These are phyloP conservation scores for Chrysolina oricalcia DNA, from an alignment of 2,888 invertebrate species.

Conservation along the genomic window DNA sequence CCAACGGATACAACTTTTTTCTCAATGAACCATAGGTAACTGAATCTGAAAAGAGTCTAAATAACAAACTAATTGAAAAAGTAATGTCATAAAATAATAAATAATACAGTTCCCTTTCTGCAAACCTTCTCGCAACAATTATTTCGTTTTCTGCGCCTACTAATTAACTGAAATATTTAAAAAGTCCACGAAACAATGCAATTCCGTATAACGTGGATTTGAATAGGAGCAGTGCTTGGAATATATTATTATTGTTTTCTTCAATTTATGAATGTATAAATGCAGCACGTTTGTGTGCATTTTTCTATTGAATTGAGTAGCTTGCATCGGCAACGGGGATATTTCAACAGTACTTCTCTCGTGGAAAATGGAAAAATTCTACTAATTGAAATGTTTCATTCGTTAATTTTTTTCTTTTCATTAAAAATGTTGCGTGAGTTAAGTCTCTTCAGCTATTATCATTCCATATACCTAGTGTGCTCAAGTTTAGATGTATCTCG, in stretches of 20 bases:
- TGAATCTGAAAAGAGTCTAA: too few species aligned
- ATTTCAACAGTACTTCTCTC: conserved; percentile 45
- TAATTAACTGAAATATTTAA: conserved; percentile 62
- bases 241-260: conserved; percentile 53
- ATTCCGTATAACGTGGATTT: conserved; percentile 49
- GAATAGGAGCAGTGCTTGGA: conserved; percentile 47
- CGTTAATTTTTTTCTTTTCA: background rate
- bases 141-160: conserved; percentile 57
- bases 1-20: background rate
- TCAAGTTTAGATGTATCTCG: background rate
- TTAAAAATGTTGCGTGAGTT: conserved; percentile 6
- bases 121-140: conserved; percentile 52
- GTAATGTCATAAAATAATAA: conserved; percentile 60
- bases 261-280: conserved; percentile 50
- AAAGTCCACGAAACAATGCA: conserved; percentile 54
- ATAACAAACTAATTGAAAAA: conserved; percentile 63
- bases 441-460: background rate
- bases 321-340: conserved; percentile 43
- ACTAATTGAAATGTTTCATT: conserved; percentile 29
- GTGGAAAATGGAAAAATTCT: conserved; percentile 35
- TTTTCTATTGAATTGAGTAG: conserved; percentile 49
- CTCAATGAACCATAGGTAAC: conserved; percentile 42
- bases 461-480: background rate
- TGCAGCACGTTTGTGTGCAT: conserved; percentile 50
- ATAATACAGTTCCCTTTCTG: conserved; percentile 56